Percentiles rank a stretch among this genome's conserved stretches.
phyloP scores from a whole-genome alignment of 1,140 invertebrate genomes.

The Lysiphlebus fabarum region DNA sequence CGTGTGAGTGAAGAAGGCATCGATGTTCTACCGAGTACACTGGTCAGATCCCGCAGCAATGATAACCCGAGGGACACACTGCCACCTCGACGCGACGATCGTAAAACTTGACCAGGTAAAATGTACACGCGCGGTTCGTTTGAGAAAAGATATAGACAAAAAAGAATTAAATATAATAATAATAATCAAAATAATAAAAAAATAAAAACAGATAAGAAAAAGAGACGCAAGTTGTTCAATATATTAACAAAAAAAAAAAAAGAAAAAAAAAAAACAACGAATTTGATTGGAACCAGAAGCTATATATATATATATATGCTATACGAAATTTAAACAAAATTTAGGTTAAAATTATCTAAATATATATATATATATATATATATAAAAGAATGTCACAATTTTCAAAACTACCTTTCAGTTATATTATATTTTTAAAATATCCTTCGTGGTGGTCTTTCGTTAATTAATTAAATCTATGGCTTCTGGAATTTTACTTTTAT shows the following conservation, averaged over 20 bases:
- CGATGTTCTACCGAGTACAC: slow-evolving; percentile 27
- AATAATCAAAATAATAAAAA: not conserved
- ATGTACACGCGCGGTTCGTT: slow-evolving; percentile 44
- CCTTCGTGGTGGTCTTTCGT: not conserved
- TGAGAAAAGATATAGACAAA: slow-evolving; percentile 31
- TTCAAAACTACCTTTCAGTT: no score
- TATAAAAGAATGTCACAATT: no score
- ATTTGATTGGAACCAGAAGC: no score
- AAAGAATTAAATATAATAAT: no score
- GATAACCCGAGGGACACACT: slow-evolving; percentile 54
- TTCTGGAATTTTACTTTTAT: no score
- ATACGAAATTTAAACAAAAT: no score
- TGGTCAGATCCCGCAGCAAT: slow-evolving; percentile 46
- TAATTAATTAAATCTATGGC: not conserved
- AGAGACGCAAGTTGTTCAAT: not conserved
- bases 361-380: no score
- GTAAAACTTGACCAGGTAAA: slow-evolving; percentile 55
- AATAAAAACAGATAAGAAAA: not conserved
- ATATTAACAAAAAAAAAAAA: no score
- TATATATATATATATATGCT: no score
- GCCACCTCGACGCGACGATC: slow-evolving; percentile 55
- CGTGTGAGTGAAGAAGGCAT: slow-evolving; percentile 22
- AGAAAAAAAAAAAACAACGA: no score
- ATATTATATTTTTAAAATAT: not conserved
- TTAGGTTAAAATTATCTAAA: no score